These are phyloP conservation scores for Anneissia japonica DNA, from an alignment of 35 echinoderm and acorn worm genomes.

Conservation along the genomic window DNA sequence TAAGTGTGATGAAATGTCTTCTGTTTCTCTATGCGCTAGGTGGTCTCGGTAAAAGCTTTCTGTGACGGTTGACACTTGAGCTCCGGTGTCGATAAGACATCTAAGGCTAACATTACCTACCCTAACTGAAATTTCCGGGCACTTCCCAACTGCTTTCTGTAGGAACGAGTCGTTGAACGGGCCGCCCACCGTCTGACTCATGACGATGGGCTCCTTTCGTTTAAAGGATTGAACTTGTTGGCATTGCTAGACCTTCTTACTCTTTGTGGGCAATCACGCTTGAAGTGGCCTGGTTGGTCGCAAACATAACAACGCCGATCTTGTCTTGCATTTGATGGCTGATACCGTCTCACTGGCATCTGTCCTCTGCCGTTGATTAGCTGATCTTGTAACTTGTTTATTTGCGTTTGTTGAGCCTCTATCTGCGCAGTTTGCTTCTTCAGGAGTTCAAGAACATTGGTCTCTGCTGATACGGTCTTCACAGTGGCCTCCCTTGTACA, in stretches of 20 bases:
- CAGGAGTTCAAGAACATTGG: background rate
- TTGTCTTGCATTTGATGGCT: background rate
- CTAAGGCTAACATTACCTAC: background rate
- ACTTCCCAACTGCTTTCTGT: conserved; percentile 26
- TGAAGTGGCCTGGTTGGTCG: conserved; percentile 5
- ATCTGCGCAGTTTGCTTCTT: background rate
- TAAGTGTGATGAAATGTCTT: conserved; percentile 11
- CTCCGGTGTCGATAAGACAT: conserved; percentile 45
- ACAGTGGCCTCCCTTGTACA: background rate
- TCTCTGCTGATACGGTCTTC: background rate
- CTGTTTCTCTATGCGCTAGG: conserved; percentile 3
- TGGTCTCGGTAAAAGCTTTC: conserved; percentile 28
- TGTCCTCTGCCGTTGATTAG: too few relatives aligned
- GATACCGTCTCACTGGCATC: too few relatives aligned
- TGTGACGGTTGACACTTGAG: conserved; percentile 32
- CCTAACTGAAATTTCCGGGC: background rate
- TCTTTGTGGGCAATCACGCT: conserved; percentile 36
- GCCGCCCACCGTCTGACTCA: conserved; percentile 38
- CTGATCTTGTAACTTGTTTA: background rate
- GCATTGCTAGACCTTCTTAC: too few relatives aligned
- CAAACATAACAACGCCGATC: conserved; percentile 2
- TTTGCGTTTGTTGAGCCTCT: background rate
- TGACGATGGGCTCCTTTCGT: conserved; percentile 25
- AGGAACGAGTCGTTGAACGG: conserved; percentile 4
- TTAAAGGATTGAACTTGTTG: conserved; percentile 33